A percentile compares a stretch with the other conserved stretches of the same genome.
These are phyloP conservation scores for Caerostris darwini DNA, from an alignment of 1,140 invertebrate genomes.

Conservation along the genomic window DNA sequence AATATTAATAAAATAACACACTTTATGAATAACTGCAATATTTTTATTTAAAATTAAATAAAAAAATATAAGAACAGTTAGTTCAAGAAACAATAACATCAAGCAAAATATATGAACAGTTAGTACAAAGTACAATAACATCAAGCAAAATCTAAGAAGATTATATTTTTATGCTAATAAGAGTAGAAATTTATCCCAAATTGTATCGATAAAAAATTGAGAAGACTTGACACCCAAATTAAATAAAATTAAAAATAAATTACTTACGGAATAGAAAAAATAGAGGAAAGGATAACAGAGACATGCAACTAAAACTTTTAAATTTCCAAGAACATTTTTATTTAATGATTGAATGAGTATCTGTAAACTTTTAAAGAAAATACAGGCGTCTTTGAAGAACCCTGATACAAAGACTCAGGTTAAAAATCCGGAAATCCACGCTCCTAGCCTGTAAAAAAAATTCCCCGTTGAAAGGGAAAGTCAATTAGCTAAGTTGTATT, in stretches of 20 bases:
- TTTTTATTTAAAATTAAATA: too few relatives aligned
- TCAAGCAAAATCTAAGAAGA: too few relatives aligned
- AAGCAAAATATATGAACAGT: too few relatives aligned
- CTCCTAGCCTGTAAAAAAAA: background rate
- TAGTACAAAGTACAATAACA: too few relatives aligned
- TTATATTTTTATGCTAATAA: too few relatives aligned
- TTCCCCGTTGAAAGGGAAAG: background rate
- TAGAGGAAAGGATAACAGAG: background rate
- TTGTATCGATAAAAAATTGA: background rate
- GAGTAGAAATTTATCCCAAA: background rate
- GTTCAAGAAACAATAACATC: too few relatives aligned
- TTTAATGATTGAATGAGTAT: background rate
- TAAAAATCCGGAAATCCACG: background rate
- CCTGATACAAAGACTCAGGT: background rate
- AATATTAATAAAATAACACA: too few relatives aligned
- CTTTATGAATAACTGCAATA: too few relatives aligned
- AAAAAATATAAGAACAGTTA: too few relatives aligned
- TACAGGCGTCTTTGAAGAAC: background rate
- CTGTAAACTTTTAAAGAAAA: background rate
- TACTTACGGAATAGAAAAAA: background rate
- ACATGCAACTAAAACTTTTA: background rate
- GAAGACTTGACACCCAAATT: background rate
- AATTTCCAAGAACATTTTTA: background rate
- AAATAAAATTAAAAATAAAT: background rate
- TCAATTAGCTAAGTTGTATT: conserved; percentile 20